These are phyloP conservation scores for Lasioglossum malachurum DNA, from an alignment of 2,888 invertebrate genomes.

Conservation along the genomic window DNA sequence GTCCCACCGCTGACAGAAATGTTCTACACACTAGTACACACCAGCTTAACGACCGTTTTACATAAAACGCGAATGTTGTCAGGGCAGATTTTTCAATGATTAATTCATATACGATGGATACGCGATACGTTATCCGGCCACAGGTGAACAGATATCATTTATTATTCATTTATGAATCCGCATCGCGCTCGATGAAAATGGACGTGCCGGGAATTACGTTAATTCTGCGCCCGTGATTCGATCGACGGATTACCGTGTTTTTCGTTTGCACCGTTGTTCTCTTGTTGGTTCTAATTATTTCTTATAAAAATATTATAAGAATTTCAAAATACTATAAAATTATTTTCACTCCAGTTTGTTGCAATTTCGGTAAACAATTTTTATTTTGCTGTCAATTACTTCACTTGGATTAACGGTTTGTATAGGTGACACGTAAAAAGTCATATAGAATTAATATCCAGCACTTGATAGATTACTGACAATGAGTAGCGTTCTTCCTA, in stretches of 20 bases:
- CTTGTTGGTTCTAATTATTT: background rate
- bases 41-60: constrained; percentile 27
- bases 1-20: constrained; percentile 15
- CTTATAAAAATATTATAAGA: no score
- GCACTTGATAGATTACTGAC: background rate
- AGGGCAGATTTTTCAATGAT: constrained; percentile 10
- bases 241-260: background rate
- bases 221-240: background rate
- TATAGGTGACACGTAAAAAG: background rate
- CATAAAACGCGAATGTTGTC: constrained; percentile 25
- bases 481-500: background rate
- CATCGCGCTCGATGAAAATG: background rate
- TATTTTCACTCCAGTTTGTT: no score
- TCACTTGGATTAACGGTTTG: background rate
- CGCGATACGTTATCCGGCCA: background rate
- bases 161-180: constrained; percentile 7
- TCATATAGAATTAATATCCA: background rate
- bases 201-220: background rate
- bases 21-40: constrained; percentile 1
- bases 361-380: no score
- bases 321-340: no score
- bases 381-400: background rate
- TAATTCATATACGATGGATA: constrained; percentile 9
- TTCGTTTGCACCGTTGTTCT: background rate
- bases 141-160: constrained; percentile 1